Evolutionary conservation across 2,888 invertebrate species (phyloP).

Genomic region (Eilema sororculum): DNA sequence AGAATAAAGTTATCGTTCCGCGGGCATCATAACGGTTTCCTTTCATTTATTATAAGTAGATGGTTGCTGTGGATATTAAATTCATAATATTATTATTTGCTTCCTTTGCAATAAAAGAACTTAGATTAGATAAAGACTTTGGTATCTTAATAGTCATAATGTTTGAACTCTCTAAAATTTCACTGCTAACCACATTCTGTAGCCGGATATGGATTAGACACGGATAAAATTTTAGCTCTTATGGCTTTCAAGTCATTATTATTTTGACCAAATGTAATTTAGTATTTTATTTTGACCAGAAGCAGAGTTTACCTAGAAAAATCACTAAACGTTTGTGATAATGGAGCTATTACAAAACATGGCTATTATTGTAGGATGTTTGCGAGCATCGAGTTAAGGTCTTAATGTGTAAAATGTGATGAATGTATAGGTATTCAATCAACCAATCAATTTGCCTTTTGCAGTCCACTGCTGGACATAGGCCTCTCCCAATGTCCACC

Average conservation of each 20-base stretch:
- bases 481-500: too few relatives aligned
- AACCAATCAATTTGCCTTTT: too few relatives aligned
- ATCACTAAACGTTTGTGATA: not conserved
- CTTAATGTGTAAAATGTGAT: too few relatives aligned
- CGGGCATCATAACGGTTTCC: conserved; percentile 7
- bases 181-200: not conserved
- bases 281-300: not conserved
- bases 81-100: conserved; percentile 21
- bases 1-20: not conserved
- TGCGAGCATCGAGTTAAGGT: too few relatives aligned
- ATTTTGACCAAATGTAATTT: not conserved
- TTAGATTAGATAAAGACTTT: not conserved
- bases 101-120: conserved; percentile 19
- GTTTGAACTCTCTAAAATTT: conserved; percentile 2
- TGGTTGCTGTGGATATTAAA: conserved; percentile 19
- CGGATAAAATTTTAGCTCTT: not conserved
- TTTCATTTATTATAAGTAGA: conserved; percentile 4
- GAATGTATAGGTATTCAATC: too few relatives aligned
- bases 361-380: too few relatives aligned
- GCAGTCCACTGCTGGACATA: too few relatives aligned
- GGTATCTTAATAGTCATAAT: not conserved
- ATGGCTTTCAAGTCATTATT: not conserved
- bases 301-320: not conserved
- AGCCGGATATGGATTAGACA: not conserved
- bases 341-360: too few relatives aligned